Evolutionary conservation across 2,888 invertebrate genomes (phyloP).

Genomic region (Brassicogethes aeneus): DNA sequence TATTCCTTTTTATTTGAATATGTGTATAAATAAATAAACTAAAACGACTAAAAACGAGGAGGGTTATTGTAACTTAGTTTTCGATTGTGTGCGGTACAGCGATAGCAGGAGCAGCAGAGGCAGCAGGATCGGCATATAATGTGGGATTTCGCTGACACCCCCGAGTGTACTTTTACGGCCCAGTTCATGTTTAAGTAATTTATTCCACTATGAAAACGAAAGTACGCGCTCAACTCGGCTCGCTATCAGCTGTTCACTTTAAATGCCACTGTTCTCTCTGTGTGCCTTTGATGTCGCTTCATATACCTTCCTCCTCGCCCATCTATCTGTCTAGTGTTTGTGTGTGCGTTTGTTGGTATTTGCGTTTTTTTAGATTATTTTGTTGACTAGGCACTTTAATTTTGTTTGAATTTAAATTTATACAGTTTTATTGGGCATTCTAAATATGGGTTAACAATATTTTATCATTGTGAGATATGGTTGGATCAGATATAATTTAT

Average conservation of each 20-base stretch:
- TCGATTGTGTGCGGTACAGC: too few species aligned
- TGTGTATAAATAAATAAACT: too few species aligned
- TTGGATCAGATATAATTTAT: too few species aligned
- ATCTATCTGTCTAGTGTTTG: neutral
- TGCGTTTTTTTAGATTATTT: neutral
- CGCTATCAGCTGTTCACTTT: conserved; percentile 30
- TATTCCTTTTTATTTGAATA: too few species aligned
- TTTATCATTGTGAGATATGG: too few species aligned
- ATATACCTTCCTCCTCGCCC: neutral
- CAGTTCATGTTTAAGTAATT: conserved; percentile 40
- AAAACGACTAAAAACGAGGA: too few species aligned
- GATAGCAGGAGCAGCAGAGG: neutral
- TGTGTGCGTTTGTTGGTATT: neutral
- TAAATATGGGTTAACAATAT: too few species aligned
- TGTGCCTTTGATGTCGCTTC: neutral
- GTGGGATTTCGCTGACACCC: conserved; percentile 34
- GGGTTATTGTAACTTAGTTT: too few species aligned
- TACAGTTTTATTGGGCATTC: too few species aligned
- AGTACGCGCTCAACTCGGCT: conserved; percentile 22
- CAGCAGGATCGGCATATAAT: conserved; percentile 8
- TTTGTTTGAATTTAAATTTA: too few species aligned
- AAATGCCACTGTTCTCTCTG: neutral
- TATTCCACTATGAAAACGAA: conserved; percentile 37
- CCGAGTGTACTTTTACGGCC: conserved; percentile 36
- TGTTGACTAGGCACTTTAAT: neutral